phyloP scores from a whole-genome alignment of 2,888 invertebrate genomes.

The Melitaea athalia region DNA sequence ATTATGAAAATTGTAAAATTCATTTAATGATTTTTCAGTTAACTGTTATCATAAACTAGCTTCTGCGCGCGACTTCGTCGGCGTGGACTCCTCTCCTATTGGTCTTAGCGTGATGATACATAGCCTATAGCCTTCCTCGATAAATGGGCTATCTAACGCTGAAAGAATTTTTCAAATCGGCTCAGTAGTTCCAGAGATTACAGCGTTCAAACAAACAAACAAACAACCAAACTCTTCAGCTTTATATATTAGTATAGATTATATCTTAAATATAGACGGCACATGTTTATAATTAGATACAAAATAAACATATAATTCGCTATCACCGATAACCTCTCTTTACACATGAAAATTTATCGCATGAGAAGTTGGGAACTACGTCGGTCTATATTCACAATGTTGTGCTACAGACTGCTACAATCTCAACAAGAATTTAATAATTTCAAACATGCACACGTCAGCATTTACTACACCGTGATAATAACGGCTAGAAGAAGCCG shows the following conservation, averaged over 20 bases:
- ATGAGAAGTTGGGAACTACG: not conserved
- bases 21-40: not conserved
- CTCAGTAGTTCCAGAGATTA: no score
- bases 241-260: not conserved
- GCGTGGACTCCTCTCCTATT: no score
- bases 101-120: no score
- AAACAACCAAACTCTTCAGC: no score
- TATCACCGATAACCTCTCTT: slow-evolving; percentile 9
- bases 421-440: not conserved
- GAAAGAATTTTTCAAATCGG: no score
- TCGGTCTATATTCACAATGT: not conserved
- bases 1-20: not conserved
- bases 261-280: slow-evolving; percentile 1
- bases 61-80: no score
- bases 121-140: no score
- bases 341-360: not conserved
- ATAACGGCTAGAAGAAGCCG: slow-evolving; percentile 25
- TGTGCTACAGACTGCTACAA: not conserved
- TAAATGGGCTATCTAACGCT: no score
- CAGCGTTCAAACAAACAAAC: no score
- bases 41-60: no score
- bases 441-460: slow-evolving; percentile 12
- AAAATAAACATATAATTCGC: not conserved
- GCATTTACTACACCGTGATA: slow-evolving; percentile 24
- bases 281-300: not conserved